Percentiles rank a stretch among this genome's conserved stretches.
These are phyloP conservation scores for Saguinus imperator DNA, from an alignment of 2,113 vertebrate genomes.

Conservation along the genomic window DNA sequence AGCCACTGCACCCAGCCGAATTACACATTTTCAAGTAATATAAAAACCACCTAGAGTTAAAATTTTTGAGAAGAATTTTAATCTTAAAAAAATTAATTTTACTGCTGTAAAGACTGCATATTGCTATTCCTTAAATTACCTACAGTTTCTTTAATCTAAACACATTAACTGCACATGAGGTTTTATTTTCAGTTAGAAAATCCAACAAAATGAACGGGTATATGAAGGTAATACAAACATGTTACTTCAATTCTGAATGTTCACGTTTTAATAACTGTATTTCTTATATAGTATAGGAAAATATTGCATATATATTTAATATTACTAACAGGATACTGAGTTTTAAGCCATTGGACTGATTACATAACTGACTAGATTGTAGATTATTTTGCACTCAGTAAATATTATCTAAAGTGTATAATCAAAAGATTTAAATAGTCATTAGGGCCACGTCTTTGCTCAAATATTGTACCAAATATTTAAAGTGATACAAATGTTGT, in stretches of 20 bases:
- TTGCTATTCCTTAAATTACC: not conserved
- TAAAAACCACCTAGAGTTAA: not conserved
- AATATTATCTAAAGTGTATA: not conserved
- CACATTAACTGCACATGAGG: not conserved
- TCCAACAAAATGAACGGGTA: not conserved
- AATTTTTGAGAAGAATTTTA: conserved; percentile 30
- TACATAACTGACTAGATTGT: not conserved
- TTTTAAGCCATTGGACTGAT: not conserved
- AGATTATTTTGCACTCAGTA: not conserved
- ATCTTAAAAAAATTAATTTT: conserved; percentile 24
- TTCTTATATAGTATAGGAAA: not conserved
- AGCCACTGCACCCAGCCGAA: not conserved
- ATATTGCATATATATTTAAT: not conserved
- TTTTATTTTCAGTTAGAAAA: conserved; percentile 38
- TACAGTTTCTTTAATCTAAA: not conserved
- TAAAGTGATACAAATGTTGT: not conserved
- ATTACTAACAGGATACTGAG: not conserved
- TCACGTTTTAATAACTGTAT: not conserved
- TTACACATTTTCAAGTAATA: not conserved
- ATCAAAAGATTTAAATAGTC: not conserved
- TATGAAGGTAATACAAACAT: not conserved
- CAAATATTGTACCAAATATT: not conserved
- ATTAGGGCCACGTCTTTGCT: not conserved
- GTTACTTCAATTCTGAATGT: not conserved
- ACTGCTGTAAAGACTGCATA: not conserved